Base-by-base conservation (phyloP, 2,797 vertebrate species). In the Spatula versicolor region DNA sequence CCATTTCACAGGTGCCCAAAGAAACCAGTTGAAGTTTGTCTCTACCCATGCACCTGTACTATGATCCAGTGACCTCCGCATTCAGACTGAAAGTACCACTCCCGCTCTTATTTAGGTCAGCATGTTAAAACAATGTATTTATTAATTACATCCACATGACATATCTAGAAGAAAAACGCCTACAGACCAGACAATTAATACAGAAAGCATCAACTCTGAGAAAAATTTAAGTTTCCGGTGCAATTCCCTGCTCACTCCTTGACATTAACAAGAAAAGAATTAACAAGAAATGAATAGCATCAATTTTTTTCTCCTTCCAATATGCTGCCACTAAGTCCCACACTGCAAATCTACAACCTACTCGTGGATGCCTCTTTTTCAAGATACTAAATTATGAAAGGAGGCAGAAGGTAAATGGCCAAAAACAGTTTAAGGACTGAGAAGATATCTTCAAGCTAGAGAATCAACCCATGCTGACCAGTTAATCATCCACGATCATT, bases 1-100 rank as follows among this genome's bases (percentile, higher is more conserved):
- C 16, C 13, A 12, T 28, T 0, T 4, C 2, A 58, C 2, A 14
- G 15, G 8, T 37, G 11, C 3, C 8, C 18, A 82, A 64, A 18
- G 15, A 59, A 72, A 12, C 5, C 21, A 59, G 6, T 8, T 59
- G 10, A 69, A 59, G 13, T 21, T 35, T 23, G 15, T 7, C 22
- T 33, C 30, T 21, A 31, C 7, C 2, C 0, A 2, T 48, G 12
- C n/a, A 78, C 35, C 30, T 55, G 9, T 22, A 74, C 33, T 31
- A 16, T 4, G 19, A 84, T 21, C 15, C 55, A 78, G 6, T 6
- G 21, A 64, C 5, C n/a, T 73, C 64, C 83, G 30, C 26, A 26
- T 11, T 77, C 26, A 52, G 22, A n/a, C 45, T 82, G 5, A 56
- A 82, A 79, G 19, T 6, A 68, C 6, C 7, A 72, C 23, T 73